phyloP scores from a whole-genome alignment of 2,113 vertebrate genomes.

The Rhea pennata region DNA sequence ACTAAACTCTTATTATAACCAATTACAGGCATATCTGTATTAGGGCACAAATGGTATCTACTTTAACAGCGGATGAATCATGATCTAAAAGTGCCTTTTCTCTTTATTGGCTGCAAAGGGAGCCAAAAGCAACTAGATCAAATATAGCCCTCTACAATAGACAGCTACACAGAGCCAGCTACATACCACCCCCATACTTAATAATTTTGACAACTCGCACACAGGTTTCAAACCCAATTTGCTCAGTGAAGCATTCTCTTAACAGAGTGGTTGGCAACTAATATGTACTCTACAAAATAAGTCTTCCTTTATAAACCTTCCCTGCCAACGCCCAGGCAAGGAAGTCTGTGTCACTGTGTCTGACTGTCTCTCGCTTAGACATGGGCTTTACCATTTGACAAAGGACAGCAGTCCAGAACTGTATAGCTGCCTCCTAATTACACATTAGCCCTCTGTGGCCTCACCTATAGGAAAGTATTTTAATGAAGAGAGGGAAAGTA shows the following conservation, averaged over 20 bases:
- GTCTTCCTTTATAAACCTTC: neutral
- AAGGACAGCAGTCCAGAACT: neutral
- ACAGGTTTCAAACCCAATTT: neutral
- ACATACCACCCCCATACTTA: conserved; percentile 9
- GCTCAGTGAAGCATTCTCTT: neutral
- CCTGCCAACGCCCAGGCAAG: neutral
- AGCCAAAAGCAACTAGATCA: conserved; percentile 25
- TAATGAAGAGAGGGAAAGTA: neutral
- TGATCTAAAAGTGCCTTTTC: conserved; percentile 20
- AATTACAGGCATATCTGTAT: neutral
- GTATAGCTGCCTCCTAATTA: neutral
- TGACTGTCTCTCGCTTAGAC: neutral
- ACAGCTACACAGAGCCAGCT: conserved; percentile 11
- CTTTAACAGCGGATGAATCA: neutral
- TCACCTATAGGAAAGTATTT: neutral
- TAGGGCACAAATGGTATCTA: neutral
- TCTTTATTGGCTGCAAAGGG: conserved; percentile 24
- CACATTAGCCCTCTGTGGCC: neutral
- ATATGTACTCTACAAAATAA: neutral
- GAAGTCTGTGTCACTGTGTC: neutral
- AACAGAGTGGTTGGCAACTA: neutral
- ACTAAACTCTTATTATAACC: neutral
- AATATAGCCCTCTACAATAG: conserved; percentile 37
- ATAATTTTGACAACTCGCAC: conserved; percentile 43
- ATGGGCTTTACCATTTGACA: neutral